Percentiles rank a stretch among this genome's conserved stretches.
Conservation (phyloP, 1,140 invertebrate genomes). For the Drosophila trapezifrons region DNA sequence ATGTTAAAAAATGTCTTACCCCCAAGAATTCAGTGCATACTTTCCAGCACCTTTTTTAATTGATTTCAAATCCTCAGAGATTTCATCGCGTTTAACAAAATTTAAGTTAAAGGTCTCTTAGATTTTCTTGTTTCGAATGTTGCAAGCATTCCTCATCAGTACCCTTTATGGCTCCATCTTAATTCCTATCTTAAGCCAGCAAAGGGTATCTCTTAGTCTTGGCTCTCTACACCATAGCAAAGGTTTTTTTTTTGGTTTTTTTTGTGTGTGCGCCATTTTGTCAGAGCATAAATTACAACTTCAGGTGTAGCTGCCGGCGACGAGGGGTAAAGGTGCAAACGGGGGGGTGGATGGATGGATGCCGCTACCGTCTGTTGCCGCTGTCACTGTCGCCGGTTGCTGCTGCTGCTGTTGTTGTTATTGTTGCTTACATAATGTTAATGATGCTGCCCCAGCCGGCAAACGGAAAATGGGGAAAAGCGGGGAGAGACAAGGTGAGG, state of each 20-base stretch:
- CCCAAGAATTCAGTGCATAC: not conserved
- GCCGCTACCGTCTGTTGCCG: constrained; percentile 37
- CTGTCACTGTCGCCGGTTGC: constrained; percentile 66
- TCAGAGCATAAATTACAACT: constrained; percentile 80
- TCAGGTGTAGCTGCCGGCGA: constrained; percentile 55
- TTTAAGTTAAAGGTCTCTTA: no score
- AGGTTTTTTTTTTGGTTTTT: constrained; percentile 15
- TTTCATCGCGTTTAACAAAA: no score
- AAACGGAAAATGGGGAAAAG: constrained; percentile 31
- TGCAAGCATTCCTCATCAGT: no score
- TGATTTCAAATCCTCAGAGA: no score
- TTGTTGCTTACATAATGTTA: constrained; percentile 76
- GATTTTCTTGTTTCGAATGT: no score
- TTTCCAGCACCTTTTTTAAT: not conserved
- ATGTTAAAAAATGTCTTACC: no score
- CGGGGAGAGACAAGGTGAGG: not conserved
- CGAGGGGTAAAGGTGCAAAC: constrained; percentile 18
- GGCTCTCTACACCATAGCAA: no score
- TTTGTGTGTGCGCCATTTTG: constrained; percentile 69
- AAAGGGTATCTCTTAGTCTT: not conserved
- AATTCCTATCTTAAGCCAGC: no score
- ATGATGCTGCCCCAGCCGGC: constrained; percentile 71
- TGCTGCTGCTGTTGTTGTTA: constrained; percentile 23
- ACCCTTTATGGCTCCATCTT: no score
- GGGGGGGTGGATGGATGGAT: constrained; percentile 4